phyloP scores from a whole-genome alignment of 2,113 vertebrate genomes.

The Ailuropoda melanoleuca region DNA sequence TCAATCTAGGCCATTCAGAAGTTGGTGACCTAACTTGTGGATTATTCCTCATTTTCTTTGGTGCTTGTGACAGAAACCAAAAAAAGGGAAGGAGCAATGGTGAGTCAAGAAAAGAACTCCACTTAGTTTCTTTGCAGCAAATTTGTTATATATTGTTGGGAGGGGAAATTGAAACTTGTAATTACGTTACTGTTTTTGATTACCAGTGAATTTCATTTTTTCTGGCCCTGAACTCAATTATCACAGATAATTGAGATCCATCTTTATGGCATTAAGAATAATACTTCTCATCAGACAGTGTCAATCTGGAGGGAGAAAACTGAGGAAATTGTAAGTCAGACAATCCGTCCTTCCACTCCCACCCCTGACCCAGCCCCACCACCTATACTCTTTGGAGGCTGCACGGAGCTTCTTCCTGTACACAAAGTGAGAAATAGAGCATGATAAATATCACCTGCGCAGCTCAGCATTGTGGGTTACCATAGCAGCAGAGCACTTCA shows the following conservation, averaged over 20 bases:
- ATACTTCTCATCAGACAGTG: background rate
- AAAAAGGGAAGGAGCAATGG: background rate
- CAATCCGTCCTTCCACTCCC: background rate
- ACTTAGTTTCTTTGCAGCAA: background rate
- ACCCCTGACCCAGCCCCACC: background rate
- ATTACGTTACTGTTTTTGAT: constrained; percentile 66
- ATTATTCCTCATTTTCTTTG: background rate
- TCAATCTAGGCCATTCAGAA: constrained; percentile 21
- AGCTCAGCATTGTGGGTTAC: constrained; percentile 38
- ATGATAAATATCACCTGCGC: constrained; percentile 7
- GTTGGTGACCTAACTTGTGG: background rate
- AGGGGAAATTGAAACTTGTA: constrained; percentile 41
- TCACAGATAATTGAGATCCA: constrained; percentile 41
- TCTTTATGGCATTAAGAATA: constrained; percentile 50
- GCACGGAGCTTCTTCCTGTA: background rate
- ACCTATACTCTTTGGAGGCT: background rate
- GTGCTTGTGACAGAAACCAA: background rate
- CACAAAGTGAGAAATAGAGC: background rate
- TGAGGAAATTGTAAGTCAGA: background rate
- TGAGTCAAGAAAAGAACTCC: background rate
- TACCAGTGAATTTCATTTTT: constrained; percentile 50
- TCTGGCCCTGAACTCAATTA: constrained; percentile 61
- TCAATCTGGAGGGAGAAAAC: background rate
- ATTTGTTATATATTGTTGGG: constrained; percentile 51
- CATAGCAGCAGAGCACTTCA: constrained; percentile 49